Percentiles rank a stretch among this genome's conserved stretches.
These are phyloP conservation scores for Monopis laevigella DNA, from an alignment of 2,888 invertebrate species.

Conservation along the genomic window DNA sequence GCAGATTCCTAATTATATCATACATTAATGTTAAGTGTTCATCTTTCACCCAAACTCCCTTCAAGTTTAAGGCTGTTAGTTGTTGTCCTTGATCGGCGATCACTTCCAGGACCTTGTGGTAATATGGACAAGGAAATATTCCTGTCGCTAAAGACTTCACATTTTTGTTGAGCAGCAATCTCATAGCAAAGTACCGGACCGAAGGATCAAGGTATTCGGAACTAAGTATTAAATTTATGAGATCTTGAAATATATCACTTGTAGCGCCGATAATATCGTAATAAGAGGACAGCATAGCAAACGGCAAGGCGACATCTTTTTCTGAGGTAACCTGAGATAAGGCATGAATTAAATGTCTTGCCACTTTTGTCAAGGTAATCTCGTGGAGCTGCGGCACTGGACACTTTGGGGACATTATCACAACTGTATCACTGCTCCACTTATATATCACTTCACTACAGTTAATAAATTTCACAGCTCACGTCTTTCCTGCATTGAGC, in stretches of 20 bases:
- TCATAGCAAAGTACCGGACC: conserved; percentile 72
- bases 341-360: conserved; percentile 70
- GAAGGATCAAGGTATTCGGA: conserved; percentile 74
- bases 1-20: conserved; percentile 66
- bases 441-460: no score
- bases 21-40: conserved; percentile 72
- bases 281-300: conserved; percentile 69
- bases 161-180: conserved; percentile 71
- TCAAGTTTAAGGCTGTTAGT: conserved; percentile 71
- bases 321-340: conserved; percentile 70
- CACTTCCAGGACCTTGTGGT: conserved; percentile 73
- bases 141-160: conserved; percentile 73
- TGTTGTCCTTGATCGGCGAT: conserved; percentile 72
- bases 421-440: conserved; percentile 5
- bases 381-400: conserved; percentile 69
- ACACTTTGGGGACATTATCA: conserved; percentile 71
- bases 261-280: conserved; percentile 70
- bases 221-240: conserved; percentile 70
- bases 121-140: conserved; percentile 76
- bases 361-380: conserved; percentile 67
- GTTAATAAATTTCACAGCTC: no score
- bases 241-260: conserved; percentile 74
- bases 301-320: conserved; percentile 65
- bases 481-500: neutral
- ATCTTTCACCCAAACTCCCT: conserved; percentile 78